Percentiles rank a stretch among this genome's conserved stretches.
phyloP scores from a whole-genome alignment of 2,888 invertebrate species.

The Drosophila vallismaia region DNA sequence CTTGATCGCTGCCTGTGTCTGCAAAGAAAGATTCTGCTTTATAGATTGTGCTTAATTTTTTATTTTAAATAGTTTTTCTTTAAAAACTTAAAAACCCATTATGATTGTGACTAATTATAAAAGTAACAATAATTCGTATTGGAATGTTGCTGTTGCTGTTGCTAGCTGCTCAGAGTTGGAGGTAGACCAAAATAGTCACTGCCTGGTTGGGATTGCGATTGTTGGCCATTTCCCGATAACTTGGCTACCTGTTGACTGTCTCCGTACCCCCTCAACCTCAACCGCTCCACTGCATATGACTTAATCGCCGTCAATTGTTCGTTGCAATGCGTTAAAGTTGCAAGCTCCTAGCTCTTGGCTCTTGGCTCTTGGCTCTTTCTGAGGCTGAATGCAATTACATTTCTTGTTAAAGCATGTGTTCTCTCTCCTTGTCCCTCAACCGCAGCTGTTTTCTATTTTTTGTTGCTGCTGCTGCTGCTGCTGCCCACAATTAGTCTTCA shows the following conservation, averaged over 20 bases:
- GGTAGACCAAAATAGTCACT: slow-evolving; percentile 52
- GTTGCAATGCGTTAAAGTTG: slow-evolving; percentile 55
- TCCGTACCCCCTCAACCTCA: background rate
- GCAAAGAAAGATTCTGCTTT: slow-evolving; percentile 6
- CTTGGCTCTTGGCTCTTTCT: slow-evolving; percentile 9
- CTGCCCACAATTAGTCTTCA: slow-evolving; percentile 44
- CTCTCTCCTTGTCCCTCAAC: slow-evolving; percentile 18
- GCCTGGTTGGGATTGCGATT: slow-evolving; percentile 32
- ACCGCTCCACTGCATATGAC: slow-evolving; percentile 56
- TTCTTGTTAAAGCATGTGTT: slow-evolving; percentile 56
- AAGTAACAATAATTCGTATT: background rate
- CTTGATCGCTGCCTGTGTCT: slow-evolving; percentile 83
- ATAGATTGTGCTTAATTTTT: background rate
- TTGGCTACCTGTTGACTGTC: slow-evolving; percentile 28
- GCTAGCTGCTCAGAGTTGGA: background rate
- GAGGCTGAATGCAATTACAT: slow-evolving; percentile 63
- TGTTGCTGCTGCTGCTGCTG: background rate
- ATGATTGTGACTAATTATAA: background rate
- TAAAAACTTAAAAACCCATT: background rate
- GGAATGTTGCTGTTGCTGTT: slow-evolving; percentile 1
- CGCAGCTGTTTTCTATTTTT: slow-evolving; percentile 26
- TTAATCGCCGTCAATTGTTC: slow-evolving; percentile 74
- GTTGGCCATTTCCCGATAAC: slow-evolving; percentile 45
- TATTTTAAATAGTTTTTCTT: background rate
- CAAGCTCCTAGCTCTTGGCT: slow-evolving; percentile 12